Evolutionary conservation across 37 sponge, comb jelly and placozoan genomes (phyloP), one percentile per base, ranked within the genome.

Genomic region (Chondrosia reniformis): DNA sequence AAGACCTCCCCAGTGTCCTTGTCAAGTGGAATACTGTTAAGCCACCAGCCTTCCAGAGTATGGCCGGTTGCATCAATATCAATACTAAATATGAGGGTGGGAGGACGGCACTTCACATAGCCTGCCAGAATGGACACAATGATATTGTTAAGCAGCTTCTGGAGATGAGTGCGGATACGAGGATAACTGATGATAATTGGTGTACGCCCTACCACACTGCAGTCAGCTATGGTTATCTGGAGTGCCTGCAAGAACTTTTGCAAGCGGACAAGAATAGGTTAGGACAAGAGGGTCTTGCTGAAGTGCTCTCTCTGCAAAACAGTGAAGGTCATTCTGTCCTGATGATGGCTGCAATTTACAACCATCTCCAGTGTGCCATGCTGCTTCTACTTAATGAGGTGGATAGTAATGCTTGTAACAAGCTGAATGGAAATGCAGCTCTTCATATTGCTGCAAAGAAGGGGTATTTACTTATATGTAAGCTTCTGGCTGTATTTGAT

Each of bases 401-500:
- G 10, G 39, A 64, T 67, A 76, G 75, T 9, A 33, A 86, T 43
- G 33, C 38, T 0, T 24, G 30, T 21, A 81, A 86, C 46, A 0
- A 36, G 21, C 1, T 3, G 13, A 79, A 66, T 32, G 80, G 76
- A 1, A 58, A 75, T 64, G 74, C 77, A 12, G 80, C 86, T 2
- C 46, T 86, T 22, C 86, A 81, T 30, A 33, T 76, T 38, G 86
- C 86, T 8, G 77, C 71, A 8, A 34, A 79, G 63, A 45, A 66
- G 15, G 65, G 69, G 17, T 31, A 89, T 22, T 38, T 56, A 0
- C 17, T 1, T n/a, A 34, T 81, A 9, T 54, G 62, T 0, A 89
- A 89, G 57, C 27, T 62, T 15, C 78, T 89, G 0, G 55, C 79
- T 17, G 81, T 78, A 0, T 84, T 89, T 67, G 85, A 66, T 44